Percentiles rank a stretch among this genome's conserved stretches.
phyloP scores from a whole-genome alignment of 2,888 invertebrate genomes.

The Oscheius myriophilus region DNA sequence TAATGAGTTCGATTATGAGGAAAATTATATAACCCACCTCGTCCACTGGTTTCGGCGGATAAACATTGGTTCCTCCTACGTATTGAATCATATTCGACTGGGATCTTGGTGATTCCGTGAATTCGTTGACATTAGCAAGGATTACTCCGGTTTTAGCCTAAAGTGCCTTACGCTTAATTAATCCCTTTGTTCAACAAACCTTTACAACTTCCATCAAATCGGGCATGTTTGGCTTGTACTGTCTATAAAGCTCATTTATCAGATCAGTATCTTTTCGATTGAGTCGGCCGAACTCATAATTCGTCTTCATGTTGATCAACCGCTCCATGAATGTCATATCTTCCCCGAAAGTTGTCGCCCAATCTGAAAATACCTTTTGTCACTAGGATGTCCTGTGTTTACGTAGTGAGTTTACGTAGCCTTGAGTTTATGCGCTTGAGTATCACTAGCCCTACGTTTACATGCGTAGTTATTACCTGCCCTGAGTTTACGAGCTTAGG shows the following conservation, averaged over 20 bases:
- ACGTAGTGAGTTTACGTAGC: too few species aligned
- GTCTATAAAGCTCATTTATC: not conserved
- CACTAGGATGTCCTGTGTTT: too few species aligned
- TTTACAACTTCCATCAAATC: not conserved
- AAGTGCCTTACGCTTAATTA: not conserved
- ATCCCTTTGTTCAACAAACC: not conserved
- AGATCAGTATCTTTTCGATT: not conserved
- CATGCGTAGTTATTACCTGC: too few species aligned
- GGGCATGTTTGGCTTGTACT: slow-evolving; percentile 8
- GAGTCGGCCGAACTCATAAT: not conserved
- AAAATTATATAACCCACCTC: slow-evolving; percentile 3
- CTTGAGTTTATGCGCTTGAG: too few species aligned
- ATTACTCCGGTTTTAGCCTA: slow-evolving; percentile 18
- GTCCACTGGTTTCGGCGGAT: slow-evolving; percentile 12
- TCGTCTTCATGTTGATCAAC: slow-evolving; percentile 2
- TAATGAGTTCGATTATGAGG: too few species aligned
- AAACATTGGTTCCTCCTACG: slow-evolving; percentile 25
- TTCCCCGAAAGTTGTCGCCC: slow-evolving; percentile 6
- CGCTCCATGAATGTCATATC: slow-evolving; percentile 20
- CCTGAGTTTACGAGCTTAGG: too few species aligned
- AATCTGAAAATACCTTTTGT: too few species aligned
- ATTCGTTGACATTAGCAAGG: slow-evolving; percentile 22
- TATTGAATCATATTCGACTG: slow-evolving; percentile 23
- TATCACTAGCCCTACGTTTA: too few species aligned
- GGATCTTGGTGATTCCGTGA: slow-evolving; percentile 21